These are phyloP conservation scores for Idaea aversata DNA, from an alignment of 2,888 invertebrate genomes.

Conservation along the genomic window DNA sequence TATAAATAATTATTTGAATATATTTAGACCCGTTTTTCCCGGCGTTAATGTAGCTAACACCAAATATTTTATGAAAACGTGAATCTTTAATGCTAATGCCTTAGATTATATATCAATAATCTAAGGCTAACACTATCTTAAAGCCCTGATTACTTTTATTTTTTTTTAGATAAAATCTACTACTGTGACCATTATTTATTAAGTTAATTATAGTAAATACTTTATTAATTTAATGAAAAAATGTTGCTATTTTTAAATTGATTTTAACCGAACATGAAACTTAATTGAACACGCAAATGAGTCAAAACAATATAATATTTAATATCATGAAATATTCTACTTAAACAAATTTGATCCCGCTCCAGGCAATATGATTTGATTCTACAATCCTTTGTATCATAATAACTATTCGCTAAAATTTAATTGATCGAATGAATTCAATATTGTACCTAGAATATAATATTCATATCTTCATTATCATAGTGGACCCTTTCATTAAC, in stretches of 20 bases:
- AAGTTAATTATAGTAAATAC: background rate
- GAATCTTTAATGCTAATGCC: background rate
- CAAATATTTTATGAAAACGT: background rate
- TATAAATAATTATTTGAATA: conserved; percentile 13
- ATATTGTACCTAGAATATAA: conserved; percentile 16
- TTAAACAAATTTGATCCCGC: conserved; percentile 77
- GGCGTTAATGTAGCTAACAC: background rate
- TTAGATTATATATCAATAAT: too few relatives aligned
- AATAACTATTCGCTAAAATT: conserved; percentile 25
- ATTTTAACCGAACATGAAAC: background rate
- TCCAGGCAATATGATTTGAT: conserved; percentile 66
- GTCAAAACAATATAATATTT: conserved; percentile 9
- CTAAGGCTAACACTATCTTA: background rate
- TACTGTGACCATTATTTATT: background rate
- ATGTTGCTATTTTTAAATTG: background rate
- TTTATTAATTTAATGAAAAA: background rate
- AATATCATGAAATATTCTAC: conserved; percentile 47
- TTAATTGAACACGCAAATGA: background rate
- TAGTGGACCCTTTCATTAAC: conserved; percentile 75
- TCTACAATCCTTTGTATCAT: conserved; percentile 17
- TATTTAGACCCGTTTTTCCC: conserved; percentile 6
- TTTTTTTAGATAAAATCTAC: background rate
- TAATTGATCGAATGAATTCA: conserved; percentile 24
- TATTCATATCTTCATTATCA: conserved; percentile 38
- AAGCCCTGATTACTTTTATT: conserved; percentile 2